Conservation (phyloP, 2,113 vertebrate genomes). For the Sceloporus tristichus region DNA sequence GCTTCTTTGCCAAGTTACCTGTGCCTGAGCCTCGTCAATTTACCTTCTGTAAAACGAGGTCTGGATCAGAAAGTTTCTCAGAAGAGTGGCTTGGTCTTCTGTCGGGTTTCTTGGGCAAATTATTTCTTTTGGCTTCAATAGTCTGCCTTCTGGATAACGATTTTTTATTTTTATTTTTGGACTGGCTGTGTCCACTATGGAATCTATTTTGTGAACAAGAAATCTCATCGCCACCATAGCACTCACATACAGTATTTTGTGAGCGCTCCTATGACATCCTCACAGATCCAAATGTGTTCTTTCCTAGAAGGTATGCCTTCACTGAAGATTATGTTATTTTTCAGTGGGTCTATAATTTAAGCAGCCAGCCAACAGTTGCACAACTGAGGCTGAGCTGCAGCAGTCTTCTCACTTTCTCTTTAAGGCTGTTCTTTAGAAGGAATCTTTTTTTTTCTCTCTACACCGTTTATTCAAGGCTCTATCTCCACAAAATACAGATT, state of each 20-base stretch:
- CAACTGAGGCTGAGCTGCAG: too few relatives aligned
- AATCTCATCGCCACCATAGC: neutral
- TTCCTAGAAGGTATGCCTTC: neutral
- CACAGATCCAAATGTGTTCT: neutral
- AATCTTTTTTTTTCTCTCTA: constrained; percentile 6
- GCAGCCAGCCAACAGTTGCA: neutral
- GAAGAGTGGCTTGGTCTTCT: neutral
- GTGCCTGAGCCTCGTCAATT: neutral
- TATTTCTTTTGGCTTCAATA: neutral
- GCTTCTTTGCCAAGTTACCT: neutral
- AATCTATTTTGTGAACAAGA: neutral
- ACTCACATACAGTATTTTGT: neutral
- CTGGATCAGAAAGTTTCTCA: neutral
- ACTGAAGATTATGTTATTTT: neutral
- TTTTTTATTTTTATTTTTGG: too few relatives aligned
- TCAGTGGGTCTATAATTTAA: neutral
- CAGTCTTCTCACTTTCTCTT: neutral
- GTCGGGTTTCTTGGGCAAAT: neutral
- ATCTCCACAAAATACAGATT: constrained; percentile 12
- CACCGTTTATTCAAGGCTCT: neutral
- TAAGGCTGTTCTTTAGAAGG: neutral
- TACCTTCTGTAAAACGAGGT: neutral
- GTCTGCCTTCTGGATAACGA: too few relatives aligned
- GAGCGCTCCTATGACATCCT: neutral
- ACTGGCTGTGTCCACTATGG: neutral